Evolutionary conservation across 2,888 invertebrate genomes (phyloP).

Genomic region (Drosophila mulleri): DNA sequence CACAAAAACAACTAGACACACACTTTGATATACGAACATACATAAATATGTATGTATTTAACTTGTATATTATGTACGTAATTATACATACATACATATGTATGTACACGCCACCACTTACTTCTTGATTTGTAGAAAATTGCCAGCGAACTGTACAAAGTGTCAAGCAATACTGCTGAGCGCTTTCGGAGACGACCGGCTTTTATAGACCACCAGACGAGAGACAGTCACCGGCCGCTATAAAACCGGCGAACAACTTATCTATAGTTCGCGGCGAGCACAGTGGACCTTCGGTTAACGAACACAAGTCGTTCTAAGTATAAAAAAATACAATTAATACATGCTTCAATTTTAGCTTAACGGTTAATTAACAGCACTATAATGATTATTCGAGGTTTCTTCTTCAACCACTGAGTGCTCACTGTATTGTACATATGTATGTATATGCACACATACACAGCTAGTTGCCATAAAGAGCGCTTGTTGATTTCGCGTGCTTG

Average conservation of each 20-base stretch:
- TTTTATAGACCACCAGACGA: conserved; percentile 59
- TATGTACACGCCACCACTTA: conserved; percentile 48
- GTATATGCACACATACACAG: not conserved
- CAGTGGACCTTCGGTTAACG: not conserved
- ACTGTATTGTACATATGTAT: no score
- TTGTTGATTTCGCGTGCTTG: conserved; percentile 45
- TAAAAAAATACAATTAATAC: no score
- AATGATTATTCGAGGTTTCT: no score
- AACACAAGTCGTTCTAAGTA: no score
- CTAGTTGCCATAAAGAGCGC: conserved; percentile 30
- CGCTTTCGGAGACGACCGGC: conserved; percentile 31
- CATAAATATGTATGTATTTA: no score
- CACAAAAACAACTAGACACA: conserved; percentile 24
- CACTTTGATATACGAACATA: conserved; percentile 12
- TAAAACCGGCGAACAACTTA: conserved; percentile 39
- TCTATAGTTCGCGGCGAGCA: conserved; percentile 11
- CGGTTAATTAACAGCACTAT: no score
- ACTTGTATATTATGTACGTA: not conserved
- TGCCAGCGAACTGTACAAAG: conserved; percentile 66
- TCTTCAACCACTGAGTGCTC: no score
- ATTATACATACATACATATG: not conserved
- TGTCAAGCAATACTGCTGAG: conserved; percentile 57
- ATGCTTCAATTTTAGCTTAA: no score
- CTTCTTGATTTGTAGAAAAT: conserved; percentile 42
- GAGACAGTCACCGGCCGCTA: conserved; percentile 23